Base-by-base conservation (phyloP, 2,888 invertebrate species). In the Dusona sp. region DNA sequence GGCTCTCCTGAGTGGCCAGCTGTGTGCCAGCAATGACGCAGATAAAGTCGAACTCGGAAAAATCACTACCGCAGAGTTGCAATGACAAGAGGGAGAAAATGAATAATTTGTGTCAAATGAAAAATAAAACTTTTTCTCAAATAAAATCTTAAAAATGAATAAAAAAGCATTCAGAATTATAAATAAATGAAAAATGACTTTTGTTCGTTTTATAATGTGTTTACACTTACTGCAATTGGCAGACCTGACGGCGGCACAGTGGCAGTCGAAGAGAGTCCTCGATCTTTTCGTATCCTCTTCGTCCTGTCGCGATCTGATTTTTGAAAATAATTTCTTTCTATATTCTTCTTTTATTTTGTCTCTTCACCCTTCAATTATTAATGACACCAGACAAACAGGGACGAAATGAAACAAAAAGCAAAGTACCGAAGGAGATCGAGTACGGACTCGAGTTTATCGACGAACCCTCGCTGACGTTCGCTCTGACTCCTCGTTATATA, bases 21-120 rank as follows among this genome's bases (percentile, higher is more conserved):
- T 86, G 86, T 78, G 72, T 33, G 45, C 54, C 65, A 33, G 48
- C 51, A 38, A 29, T 80, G 77, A 79, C 83, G 79, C 83, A 80
- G 9, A n/a, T 25, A 42, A 61, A 9, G 33, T 22, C 19, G 38
- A 36, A 22, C 33, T 6, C 61, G 38, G 33, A 19, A 29, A 29
- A 29, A 25, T 38, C 68, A n/a, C 38, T 67, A 38, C 38, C 8
- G 9, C 51, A 42, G 77, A 33, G 19, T 19, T 16, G 33, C 22
- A 64, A 73, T 13, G 61, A 75, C 38, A 67, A 67, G 38, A n/a
- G 51, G 22, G 68, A 19, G 42, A 1, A 45, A 36, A 25, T 22
- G 25, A 19, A 16, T 33, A 29, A 22, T 36, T 22, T 42, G 4
- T 70, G 13, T 22, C 42, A 25, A 11, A 19, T 57, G 38, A 79